A percentile compares a stretch with the other conserved stretches of the same genome.
Evolutionary conservation across 2,113 vertebrate genomes (phyloP).

Genomic region (Gadus chalcogrammus): DNA sequence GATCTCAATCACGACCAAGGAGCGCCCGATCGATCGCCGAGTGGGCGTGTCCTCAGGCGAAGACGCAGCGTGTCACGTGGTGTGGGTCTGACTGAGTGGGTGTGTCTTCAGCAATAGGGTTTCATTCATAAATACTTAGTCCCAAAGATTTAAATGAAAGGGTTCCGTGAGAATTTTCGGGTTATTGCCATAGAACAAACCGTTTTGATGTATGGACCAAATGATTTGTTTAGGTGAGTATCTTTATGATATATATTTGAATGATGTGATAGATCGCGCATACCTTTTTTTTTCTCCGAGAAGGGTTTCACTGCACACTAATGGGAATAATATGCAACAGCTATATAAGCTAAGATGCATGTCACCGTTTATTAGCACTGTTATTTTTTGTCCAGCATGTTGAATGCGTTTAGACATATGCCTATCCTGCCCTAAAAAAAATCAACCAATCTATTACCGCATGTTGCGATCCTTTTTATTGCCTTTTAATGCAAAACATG

Average conservation of each 20-base stretch:
- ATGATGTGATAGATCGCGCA: not conserved
- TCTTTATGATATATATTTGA: conserved; percentile 15
- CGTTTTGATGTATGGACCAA: conserved; percentile 49
- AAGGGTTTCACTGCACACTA: conserved; percentile 15
- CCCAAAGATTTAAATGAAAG: conserved; percentile 69
- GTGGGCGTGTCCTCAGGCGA: too few species aligned
- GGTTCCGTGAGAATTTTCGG: conserved; percentile 44
- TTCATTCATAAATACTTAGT: conserved; percentile 81
- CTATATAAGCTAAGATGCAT: not conserved
- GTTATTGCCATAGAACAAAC: conserved; percentile 34
- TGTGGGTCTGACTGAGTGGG: conserved; percentile 67
- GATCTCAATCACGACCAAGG: too few species aligned
- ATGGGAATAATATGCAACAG: conserved; percentile 29
- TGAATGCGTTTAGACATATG: not conserved
- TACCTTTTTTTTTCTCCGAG: conserved; percentile 4
- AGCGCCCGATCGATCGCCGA: too few species aligned
- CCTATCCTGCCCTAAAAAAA: not conserved
- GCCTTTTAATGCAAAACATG: too few species aligned
- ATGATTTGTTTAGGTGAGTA: conserved; percentile 66
- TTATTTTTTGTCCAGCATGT: conserved; percentile 4
- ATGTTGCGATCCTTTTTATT: too few species aligned
- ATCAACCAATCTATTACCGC: not conserved
- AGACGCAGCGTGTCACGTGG: conserved; percentile 55
- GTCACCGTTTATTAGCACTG: too few species aligned
- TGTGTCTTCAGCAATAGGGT: conserved; percentile 65